Evolutionary conservation across 2,797 vertebrate species (phyloP), one percentile per base, ranked within the genome.

Genomic region (Fringilla coelebs): DNA sequence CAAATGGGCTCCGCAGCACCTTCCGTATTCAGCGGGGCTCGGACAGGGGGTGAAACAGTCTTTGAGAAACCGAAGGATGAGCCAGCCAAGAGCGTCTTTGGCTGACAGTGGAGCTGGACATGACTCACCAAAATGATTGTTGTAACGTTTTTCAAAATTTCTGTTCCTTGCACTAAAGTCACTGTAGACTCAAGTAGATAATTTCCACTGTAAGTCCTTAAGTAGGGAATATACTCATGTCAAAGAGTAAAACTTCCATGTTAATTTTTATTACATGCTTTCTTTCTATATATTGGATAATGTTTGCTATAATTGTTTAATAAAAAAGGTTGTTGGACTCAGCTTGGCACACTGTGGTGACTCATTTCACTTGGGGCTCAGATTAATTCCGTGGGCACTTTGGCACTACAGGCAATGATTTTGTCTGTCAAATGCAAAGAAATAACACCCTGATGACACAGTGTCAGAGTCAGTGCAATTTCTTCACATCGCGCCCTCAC

Each of bases 1-100:
- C 98, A 99, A 75, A 97, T 98, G 87, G 99, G 99, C 9, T 97
- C 97, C 15, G 97, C 97, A 8, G 99, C 99, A 36, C 99, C 99
- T 0, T 99, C 99, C 0, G 92, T 99, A 71, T 99, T 99, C 97
- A 99, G 99, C 80, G 95, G 95, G 1, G 97, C 96, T 86, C 98
- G 99, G 90, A 98, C 98, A 1, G 99, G 99, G 31, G 85, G 91
- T 1, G 99, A 99, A 97, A 99, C 99, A 0, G 98, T 97, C 48
- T 97, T 99, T 62, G 98, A 98, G 45, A 98, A 98, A 58, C 98
- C 98, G 2, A 97, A 97, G 71, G 87, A 95, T 6, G 89, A 96
- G 57, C 98, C 98, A 0, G 96, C 98, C 84, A 98, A 98, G 96
- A 99, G 99, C 6, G 98, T 99, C 85, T 99, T 99, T 92, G 97